Evolutionary conservation across 2,888 invertebrate species (phyloP), one percentile per base, ranked within the genome.

Genomic region (Caenorhabditis sp.): DNA sequence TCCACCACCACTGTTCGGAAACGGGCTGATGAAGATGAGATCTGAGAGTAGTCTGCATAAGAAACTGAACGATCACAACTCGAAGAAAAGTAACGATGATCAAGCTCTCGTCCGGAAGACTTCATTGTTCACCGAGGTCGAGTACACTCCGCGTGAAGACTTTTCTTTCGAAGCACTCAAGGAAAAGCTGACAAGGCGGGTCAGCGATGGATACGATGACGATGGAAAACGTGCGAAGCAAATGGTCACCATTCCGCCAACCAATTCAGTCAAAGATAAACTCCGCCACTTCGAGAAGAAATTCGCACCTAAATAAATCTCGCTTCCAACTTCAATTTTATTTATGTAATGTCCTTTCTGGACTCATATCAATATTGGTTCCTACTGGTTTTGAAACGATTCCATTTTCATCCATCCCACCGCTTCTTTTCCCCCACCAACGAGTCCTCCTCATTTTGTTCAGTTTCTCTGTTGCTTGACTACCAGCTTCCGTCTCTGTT

Each of bases 191-290:
- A 80, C 75, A 16, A 49, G 87, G 63, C 69, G 87, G 28, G 77
- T 85, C 56, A 85, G 85, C 56, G 80, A 70, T 35, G 84, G 63
- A 19, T 77, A 76, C 44, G 80, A 51, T 28, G 74, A 79, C 35
- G 54, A 51, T 35, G 70, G 74, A 12, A 66, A 64, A 47, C 38
- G 51, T 24, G 79, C 64, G 1, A 68, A 61, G 44, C 56, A 70
- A 58, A 74, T 77, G 76, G 61, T 85, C 1, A 3, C 63, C 0
- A 82, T 87, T 66, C 82, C 84, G 10, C 76, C 76, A 28, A 84
- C 85, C 4, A 83, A 84, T 35, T 87, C 87, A n/a, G 85, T 87
- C 26, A 84, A 84, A 41, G 87, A 85, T 44, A 66, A 82, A 24
- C 51, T 85, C 7, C 74, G 59, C 10, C 73, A 80, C 22, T 87